Base-by-base conservation (phyloP, 1,140 invertebrate genomes). In the Ganaspis sp. region DNA sequence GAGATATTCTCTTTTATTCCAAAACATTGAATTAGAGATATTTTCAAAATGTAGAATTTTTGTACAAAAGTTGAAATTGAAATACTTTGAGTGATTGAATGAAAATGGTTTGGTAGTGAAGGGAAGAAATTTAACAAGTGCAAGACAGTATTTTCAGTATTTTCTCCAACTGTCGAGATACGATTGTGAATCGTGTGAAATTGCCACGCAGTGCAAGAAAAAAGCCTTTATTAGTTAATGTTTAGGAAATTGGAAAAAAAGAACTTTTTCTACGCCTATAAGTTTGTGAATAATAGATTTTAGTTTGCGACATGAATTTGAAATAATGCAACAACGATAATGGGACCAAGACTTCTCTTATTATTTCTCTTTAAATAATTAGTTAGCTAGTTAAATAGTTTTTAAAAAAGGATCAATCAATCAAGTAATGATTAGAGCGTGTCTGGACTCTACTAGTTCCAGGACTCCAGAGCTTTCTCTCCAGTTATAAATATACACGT, bases 71-170 rank as follows among this genome's bases (percentile, higher is more conserved):
- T 8, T 49, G 19, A 49, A 1, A n/a, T 1, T 6, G n/a, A 17
- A 49, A n/a, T 17, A 49, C 6, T 17, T n/a, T 19, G 15, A 49
- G 45, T 49, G 8, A 4, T 15, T 0, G 0, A 4, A 4, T 34
- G 29, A 34, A 34, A 34, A 34, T 34, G 29, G 29, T 34, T 34
- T 29, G 58, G 58, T 64, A 64, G 58, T 4, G 58, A 64, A 29
- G 9, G 29, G 21, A 29, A 64, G 6, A 64, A 64, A 29, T n/a
- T 26, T 29, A 6, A 6, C 8, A n/a, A 49, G n/a, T n/a, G n/a
- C n/a, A n/a, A 49, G 58, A n/a, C 58, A 64, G 23, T 29, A 64
- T 64, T 64, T 64, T 64, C 58, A 64, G 58, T 64, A 64, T 64
- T 64, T 64, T 64, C 45, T 64, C 23, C 23, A 64, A 64, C 6